Evolutionary conservation across 2,797 vertebrate genomes (phyloP), one percentile per base, ranked within the genome.

Genomic region (Enteromius argenteus): DNA sequence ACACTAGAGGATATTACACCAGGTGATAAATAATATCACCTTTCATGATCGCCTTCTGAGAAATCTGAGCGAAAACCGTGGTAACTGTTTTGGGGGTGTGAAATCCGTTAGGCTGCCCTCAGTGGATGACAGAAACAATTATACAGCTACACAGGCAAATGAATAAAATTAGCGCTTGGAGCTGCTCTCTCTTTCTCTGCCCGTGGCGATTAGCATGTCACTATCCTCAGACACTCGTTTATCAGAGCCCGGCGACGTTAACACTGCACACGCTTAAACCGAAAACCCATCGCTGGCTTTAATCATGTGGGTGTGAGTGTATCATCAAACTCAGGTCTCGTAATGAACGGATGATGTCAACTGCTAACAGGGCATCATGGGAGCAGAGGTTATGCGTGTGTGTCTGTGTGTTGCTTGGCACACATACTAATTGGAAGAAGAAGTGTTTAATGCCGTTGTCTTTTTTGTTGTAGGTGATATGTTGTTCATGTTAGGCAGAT

Each of bases 121-220:
- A 89, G 92, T 92, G 92, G 91, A 92, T 94, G 94, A 95, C 94
- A 94, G 91, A 94, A 94, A 95, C 94, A 95, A 95, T 94, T 94
- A 95, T 93, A 91, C 91, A 90, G 92, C 93, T 92, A 93, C 90
- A 92, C 90, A 93, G 91, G 92, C 93, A 94, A 95, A 94, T 94
- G 93, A 95, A 94, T 94, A 94, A 94, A 94, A 94, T 94, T 92
- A 94, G 91, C 92, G 93, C 93, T 91, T 44, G 83, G 79, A 92
- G 90, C 90, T 91, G 64, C 39, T 90, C 79, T 90, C 91, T 93
- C 91, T 91, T 90, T 90, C 93, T 90, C 88, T 85, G 92, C 93
- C 91, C 27, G 86, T 92, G 91, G 92, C 92, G 83, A 92, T 92
- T 90, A 88, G 88, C 83, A 83, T 81, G 76, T 91, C 86, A 84